Evolutionary conservation across 2,888 invertebrate species (phyloP), one percentile per base, ranked within the genome.

Genomic region (Notodonta dromedarius): DNA sequence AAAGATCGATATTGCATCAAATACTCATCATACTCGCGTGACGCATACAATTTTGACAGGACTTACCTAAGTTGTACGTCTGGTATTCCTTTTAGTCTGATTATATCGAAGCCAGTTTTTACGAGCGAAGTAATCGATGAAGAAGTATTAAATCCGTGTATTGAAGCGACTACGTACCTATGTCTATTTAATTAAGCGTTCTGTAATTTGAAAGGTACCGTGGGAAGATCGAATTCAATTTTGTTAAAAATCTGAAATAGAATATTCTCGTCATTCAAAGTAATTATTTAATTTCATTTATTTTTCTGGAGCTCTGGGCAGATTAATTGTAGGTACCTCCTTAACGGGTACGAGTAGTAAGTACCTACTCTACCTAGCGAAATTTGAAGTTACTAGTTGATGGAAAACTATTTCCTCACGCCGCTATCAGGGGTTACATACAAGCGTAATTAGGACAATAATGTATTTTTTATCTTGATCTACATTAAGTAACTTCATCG

Each of bases 401-500:
- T 66, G 65, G 68, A 69, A 66, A 57, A 66, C 44, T 16, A 68
- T 59, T 67, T 63, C 66, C 57, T 59, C 68, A 51, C 53, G 61
- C 42, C 58, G 63, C 74, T 74, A 78, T 82, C 81, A 79, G 71
- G 76, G 69, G 73, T 76, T 76, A 80, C 76, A 76, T 76, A 75
- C 71, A 79, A 78, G 76, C 76, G 78, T 78, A 83, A 85, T 85
- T 79, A 80, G 78, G 79, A 79, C 76, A 79, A 80, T 80, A 77
- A 74, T 78, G 73, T 73, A 83, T 79, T 82, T 79, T 77, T 70
- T 76, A 78, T 78, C 79, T 79, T 77, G 82, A 84, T 73, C 42
- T 57, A 65, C 59, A 24, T 63, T 75, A 80, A 82, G 82, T 84
- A 77, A 79, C 24, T 24, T 24, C 79, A 91, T 88, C 88, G 84